Percentiles rank a stretch among this genome's conserved stretches.
Evolutionary conservation across 2,797 vertebrate species (phyloP).

Genomic region (Cercopithecus hamlyni): DNA sequence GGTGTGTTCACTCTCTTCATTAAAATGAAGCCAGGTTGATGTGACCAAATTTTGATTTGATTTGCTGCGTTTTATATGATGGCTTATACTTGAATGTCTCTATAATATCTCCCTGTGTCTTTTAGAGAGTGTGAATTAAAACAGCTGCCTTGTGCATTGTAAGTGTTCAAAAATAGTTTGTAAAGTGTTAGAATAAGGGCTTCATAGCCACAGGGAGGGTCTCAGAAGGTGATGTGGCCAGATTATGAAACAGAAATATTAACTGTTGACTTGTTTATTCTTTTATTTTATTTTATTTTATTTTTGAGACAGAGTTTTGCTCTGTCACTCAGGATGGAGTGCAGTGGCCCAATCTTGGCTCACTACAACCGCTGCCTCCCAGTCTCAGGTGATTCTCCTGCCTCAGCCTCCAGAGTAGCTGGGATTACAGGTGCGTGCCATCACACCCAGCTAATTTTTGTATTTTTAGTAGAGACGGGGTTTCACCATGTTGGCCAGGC

Average conservation of each 20-base stretch:
- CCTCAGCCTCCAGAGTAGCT: too few species aligned
- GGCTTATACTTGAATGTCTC: neutral
- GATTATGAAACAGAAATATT: neutral
- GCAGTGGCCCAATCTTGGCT: too few species aligned
- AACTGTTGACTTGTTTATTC: neutral
- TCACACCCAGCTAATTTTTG: too few species aligned
- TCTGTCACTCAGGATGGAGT: too few species aligned
- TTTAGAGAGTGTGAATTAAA: neutral
- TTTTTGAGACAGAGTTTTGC: too few species aligned
- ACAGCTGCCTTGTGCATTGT: neutral
- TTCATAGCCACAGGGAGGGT: neutral
- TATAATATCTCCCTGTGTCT: neutral
- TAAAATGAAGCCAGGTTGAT: neutral
- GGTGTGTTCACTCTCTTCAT: neutral
- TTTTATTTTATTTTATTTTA: neutral
- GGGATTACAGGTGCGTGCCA: too few species aligned
- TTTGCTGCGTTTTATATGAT: neutral
- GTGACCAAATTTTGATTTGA: neutral
- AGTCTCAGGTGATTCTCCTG: too few species aligned
- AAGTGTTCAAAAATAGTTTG: neutral
- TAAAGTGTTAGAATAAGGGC: neutral
- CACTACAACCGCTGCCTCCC: too few species aligned
- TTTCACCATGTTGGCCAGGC: neutral
- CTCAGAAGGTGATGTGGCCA: neutral
- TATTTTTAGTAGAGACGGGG: too few species aligned